A percentile compares a stretch with the other conserved stretches of the same genome.
phyloP scores from a whole-genome alignment of 2,113 vertebrate species.

The Ochotona curzoniae region DNA sequence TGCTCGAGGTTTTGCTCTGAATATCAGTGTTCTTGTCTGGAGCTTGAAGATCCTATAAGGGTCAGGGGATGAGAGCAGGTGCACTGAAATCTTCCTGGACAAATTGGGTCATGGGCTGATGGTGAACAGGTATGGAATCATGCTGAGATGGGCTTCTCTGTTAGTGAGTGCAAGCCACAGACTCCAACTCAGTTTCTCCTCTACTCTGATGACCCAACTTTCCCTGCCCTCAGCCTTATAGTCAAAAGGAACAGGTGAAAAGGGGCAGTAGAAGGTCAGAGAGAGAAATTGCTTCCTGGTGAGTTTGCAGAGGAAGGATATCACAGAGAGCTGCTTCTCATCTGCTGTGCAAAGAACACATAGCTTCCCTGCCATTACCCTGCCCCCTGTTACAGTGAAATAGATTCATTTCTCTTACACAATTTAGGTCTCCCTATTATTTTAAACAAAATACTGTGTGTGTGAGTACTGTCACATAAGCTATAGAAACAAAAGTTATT shows the following conservation, averaged over 20 bases:
- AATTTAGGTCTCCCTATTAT: background rate
- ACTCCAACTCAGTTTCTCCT: no score
- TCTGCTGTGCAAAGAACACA: background rate
- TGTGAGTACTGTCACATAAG: background rate
- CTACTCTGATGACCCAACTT: no score
- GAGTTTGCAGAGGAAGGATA: no score
- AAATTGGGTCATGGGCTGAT: background rate
- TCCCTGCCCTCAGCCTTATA: no score
- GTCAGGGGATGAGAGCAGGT: background rate
- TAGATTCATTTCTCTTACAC: background rate
- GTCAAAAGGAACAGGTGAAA: no score
- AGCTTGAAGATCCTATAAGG: constrained; percentile 17
- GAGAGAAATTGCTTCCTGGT: no score
- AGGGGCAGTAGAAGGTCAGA: no score
- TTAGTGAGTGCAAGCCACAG: background rate
- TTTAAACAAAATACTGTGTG: background rate
- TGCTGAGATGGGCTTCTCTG: background rate
- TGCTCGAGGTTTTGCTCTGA: background rate
- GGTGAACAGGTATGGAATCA: background rate
- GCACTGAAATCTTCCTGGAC: background rate
- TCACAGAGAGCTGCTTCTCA: background rate
- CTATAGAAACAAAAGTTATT: background rate
- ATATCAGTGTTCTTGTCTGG: background rate
- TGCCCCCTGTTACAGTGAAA: background rate
- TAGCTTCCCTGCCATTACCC: background rate